A percentile compares a stretch with the other conserved stretches of the same genome.
Conservation (phyloP, 2,113 vertebrate species). For the Stigmatopora nigra region DNA sequence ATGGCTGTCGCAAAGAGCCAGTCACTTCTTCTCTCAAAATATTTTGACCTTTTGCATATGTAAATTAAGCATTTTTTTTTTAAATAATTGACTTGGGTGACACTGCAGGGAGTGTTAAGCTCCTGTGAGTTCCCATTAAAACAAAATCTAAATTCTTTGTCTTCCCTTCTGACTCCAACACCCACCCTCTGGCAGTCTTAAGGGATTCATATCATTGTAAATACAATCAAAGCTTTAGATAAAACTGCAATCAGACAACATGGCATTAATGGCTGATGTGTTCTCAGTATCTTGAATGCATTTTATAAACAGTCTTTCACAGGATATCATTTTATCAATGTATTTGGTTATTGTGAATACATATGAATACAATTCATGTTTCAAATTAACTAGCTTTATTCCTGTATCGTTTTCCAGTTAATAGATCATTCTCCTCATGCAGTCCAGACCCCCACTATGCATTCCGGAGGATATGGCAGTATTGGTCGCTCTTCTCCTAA, state of each 20-base stretch:
- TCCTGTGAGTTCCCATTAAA: conserved; percentile 11
- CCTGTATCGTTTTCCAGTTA: conserved; percentile 62
- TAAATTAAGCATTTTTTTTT: no score
- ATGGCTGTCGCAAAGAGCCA: no score
- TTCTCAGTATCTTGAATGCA: neutral
- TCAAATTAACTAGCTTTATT: neutral
- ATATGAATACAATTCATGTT: neutral
- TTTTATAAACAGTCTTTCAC: neutral
- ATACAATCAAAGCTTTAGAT: no score
- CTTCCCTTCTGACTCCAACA: no score
- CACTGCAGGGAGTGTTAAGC: neutral
- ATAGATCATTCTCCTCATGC: conserved; percentile 77
- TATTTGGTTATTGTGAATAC: neutral
- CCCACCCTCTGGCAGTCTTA: no score
- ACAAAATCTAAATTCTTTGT: conserved; percentile 5
- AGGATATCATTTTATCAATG: neutral
- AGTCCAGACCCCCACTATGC: conserved; percentile 84
- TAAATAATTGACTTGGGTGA: conserved; percentile 1
- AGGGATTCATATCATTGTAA: no score
- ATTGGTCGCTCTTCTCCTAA: conserved; percentile 81
- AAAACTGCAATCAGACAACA: neutral
- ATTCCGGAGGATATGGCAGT: conserved; percentile 78
- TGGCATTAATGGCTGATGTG: neutral
- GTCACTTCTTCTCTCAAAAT: neutral
- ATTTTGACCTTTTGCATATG: neutral